Evolutionary conservation across 2,888 invertebrate genomes (phyloP), one percentile per base, ranked within the genome.

Genomic region (Scaptomyza caliginosa): DNA sequence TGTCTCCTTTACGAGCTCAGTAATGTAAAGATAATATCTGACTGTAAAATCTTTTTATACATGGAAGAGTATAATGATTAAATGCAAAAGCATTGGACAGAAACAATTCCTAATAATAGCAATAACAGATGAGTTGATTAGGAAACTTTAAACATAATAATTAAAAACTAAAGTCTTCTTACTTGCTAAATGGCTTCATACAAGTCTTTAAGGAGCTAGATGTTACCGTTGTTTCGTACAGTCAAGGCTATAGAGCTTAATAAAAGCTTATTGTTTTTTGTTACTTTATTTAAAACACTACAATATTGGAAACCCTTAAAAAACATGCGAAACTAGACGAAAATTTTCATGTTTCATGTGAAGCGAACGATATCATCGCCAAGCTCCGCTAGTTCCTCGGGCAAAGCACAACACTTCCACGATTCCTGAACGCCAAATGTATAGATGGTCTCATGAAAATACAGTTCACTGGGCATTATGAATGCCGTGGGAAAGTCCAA

Each of bases 401-500:
- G 48, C 5, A 48, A n/a, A 4, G 80, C 80, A 43, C 77, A 77
- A 24, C 66, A 69, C 19, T 80, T 65, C 77, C 77, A 77, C 0
- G 77, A 73, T 26, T 77, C 70, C 13, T 77, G 73, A 1, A 78
- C 58, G 1, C 78, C 73, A 28, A 79, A 81, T 2, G 63, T 65
- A 8, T 59, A 86, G 13, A 85, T 55, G 2, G 74, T 87, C 17
- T 87, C 77, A 79, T 96, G 96, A 28, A 92, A 90, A 86, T 96
- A 97, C 0, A 93, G 92, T 77, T 95, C 93, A 1, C 95, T 95
- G 11, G 96, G 96, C 86, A 93, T 93, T 30, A 96, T 86, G 42
- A 96, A 92, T 0, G 94, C 93, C 48, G 93, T 94, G 0, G 96
- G 96, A 83, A 97, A 97, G 77, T 95, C 94, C 76, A 91, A 91